Percentiles rank a stretch among this genome's conserved stretches.
Conservation (phyloP, 2,888 invertebrate genomes). For the Dryobotodes eremita region DNA sequence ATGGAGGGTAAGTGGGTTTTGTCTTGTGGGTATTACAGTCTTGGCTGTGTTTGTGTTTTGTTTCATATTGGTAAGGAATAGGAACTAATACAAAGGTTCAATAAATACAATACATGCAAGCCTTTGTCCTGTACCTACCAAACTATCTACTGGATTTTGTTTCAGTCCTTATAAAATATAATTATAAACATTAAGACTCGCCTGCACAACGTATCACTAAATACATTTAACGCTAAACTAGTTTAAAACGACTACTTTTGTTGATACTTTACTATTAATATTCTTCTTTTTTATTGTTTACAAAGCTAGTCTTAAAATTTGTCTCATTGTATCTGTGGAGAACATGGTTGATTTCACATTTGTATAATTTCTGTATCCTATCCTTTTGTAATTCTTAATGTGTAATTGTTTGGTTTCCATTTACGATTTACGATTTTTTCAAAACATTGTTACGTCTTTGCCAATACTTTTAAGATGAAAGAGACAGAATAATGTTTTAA, state of each 20-base stretch:
- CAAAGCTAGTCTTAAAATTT: no score
- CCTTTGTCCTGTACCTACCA: background rate
- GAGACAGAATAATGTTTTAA: background rate
- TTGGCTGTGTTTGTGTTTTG: constrained; percentile 24
- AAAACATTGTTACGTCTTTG: background rate
- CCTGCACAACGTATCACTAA: background rate
- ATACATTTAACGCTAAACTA: background rate
- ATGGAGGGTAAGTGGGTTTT: constrained; percentile 44
- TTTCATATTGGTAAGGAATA: background rate
- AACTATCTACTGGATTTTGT: background rate
- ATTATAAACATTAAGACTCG: background rate
- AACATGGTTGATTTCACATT: no score
- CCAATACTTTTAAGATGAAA: background rate
- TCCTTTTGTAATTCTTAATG: no score
- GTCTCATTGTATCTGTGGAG: no score
- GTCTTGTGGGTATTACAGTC: constrained; percentile 24
- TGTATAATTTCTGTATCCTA: no score
- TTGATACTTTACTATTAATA: no score
- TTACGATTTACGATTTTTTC: no score
- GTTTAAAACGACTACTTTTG: no score
- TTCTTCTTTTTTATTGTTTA: no score
- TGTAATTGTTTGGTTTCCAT: no score
- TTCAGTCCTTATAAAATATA: background rate
- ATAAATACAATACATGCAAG: background rate
- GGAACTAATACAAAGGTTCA: constrained; percentile 7